Conservation (phyloP, 2,113 vertebrate genomes). For the Microtus montanus region DNA sequence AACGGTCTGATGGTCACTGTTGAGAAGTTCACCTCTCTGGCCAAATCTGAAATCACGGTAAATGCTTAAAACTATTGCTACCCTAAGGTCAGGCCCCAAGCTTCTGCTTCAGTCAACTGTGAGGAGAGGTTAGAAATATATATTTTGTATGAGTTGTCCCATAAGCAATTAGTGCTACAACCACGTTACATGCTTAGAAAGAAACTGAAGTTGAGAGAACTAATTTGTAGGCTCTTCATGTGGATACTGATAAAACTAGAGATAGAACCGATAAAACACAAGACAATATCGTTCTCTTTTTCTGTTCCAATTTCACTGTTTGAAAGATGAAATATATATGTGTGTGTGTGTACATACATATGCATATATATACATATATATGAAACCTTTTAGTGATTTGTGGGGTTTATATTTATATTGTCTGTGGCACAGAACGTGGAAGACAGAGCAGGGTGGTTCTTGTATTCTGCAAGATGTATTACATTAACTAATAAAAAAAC, state of each 20-base stretch:
- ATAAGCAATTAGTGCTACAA: background rate
- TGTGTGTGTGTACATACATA: too few species aligned
- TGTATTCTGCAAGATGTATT: background rate
- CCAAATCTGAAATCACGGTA: background rate
- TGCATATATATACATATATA: background rate
- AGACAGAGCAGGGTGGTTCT: background rate
- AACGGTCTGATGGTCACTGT: background rate
- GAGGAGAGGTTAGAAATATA: background rate
- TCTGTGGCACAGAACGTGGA: background rate
- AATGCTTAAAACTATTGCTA: background rate
- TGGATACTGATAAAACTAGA: background rate
- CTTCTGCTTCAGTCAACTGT: background rate
- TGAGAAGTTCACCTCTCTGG: background rate
- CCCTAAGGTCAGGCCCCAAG: background rate
- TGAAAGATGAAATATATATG: background rate
- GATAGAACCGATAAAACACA: background rate
- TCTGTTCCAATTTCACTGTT: background rate
- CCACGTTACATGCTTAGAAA: background rate
- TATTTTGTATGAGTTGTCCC: background rate
- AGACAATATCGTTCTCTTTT: background rate
- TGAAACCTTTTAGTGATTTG: background rate
- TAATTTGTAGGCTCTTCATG: background rate
- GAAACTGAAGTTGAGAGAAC: background rate
- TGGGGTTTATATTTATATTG: background rate
- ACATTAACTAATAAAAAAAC: slow-evolving; percentile 1